Evolutionary conservation across 2,888 invertebrate species (phyloP), one percentile per base, ranked within the genome.

Genomic region (Ypsolopha sequella): DNA sequence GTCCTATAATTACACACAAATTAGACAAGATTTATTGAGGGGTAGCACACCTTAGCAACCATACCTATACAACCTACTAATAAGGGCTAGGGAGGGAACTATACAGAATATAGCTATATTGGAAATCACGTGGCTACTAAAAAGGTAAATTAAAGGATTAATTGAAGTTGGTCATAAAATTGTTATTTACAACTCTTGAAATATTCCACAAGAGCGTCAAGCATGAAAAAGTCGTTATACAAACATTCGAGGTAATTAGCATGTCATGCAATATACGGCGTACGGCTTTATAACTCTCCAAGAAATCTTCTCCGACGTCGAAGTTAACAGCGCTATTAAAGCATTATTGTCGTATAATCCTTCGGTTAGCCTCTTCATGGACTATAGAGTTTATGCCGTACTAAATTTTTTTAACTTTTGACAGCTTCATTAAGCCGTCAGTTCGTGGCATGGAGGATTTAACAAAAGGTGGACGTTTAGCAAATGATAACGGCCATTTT

Each of bases 21-120:
- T 86, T 86, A 86, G 84, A 82, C 80, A 85, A 86, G 85, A 86
- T 86, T 86, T 86, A 86, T 85, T 68, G 85, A 77, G 81, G 86
- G 86, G 85, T 79, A 79, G 49, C 76, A 82, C 85, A 86, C 85
- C 85, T 86, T 85, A 75, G 84, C 78, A 86, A 86, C 86, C 82
- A 79, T 76, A 73, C 73, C 86, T 84, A 80, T 76, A 73, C 73
- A 72, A 75, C 78, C 79, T 80, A 84, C 80, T 80, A 82, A 81
- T 84, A 84, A 84, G 77, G 82, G 77, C 75, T 75, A 79, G 80
- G 76, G 79, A 78, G 71, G 68, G 68, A 73, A 73, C n/a, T n/a
- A n/a, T n/a, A n/a, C n/a, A n/a, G n/a, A n/a, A n/a, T n/a, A n/a
- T n/a, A n/a, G n/a, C n/a, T n/a, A 82, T 84, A 85, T 84, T 80